Evolutionary conservation across 2,888 invertebrate species (phyloP).

Genomic region (Julus scanicus): DNA sequence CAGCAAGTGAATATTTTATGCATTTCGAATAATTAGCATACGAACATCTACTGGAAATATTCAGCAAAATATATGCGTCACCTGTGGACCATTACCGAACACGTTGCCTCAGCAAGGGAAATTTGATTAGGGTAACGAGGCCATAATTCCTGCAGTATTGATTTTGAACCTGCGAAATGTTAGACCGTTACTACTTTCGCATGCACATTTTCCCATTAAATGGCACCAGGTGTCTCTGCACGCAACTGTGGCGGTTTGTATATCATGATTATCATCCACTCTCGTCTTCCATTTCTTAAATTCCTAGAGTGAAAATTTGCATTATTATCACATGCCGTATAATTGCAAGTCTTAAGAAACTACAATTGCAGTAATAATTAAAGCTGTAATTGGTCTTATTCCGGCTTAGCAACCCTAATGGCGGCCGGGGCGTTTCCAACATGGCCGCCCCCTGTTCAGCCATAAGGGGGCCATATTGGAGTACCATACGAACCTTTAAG

Average conservation of each 20-base stretch:
- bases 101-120: background rate
- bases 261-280: too few species aligned
- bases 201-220: background rate
- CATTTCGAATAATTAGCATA: background rate
- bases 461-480: too few species aligned
- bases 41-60: background rate
- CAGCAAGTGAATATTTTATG: background rate
- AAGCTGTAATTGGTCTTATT: too few species aligned
- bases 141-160: constrained; percentile 1
- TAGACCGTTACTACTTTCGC: background rate
- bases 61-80: background rate
- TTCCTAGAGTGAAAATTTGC: too few species aligned
- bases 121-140: background rate
- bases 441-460: too few species aligned
- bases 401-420: too few species aligned
- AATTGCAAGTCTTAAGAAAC: too few species aligned
- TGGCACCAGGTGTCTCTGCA: background rate
- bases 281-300: too few species aligned
- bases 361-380: too few species aligned
- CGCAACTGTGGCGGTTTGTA: background rate
- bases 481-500: too few species aligned
- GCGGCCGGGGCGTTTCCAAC: too few species aligned
- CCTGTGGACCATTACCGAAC: background rate
- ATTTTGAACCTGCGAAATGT: background rate
- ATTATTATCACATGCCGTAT: too few species aligned